phyloP scores from a whole-genome alignment of 2,888 invertebrate genomes.

The Alviniconcha strummeri region DNA sequence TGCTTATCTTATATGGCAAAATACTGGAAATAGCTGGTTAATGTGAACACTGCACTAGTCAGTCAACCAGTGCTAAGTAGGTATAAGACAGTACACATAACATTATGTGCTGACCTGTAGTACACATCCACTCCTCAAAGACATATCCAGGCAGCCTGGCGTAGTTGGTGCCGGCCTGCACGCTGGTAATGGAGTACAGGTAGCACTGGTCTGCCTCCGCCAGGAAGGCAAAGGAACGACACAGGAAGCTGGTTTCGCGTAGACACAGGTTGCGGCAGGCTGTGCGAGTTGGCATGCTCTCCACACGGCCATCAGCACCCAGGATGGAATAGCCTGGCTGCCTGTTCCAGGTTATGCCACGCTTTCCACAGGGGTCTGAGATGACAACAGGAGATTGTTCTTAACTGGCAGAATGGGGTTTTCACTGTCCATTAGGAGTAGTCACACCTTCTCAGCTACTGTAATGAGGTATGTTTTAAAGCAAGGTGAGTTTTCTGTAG shows the following conservation, averaged over 20 bases:
- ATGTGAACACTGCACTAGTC: no score
- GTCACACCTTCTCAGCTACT: no score
- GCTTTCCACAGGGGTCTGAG: conserved; percentile 53
- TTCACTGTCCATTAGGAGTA: no score
- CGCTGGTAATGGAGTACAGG: conserved; percentile 39
- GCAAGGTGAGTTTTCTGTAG: no score
- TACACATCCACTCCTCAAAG: conserved; percentile 53
- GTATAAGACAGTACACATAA: no score
- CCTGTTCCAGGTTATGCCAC: conserved; percentile 41
- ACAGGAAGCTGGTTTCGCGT: conserved; percentile 48
- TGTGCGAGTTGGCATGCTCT: conserved; percentile 34
- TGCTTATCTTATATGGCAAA: no score
- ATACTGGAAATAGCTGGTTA: no score
- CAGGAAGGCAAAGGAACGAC: conserved; percentile 47
- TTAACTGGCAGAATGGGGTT: no score
- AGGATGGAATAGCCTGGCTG: conserved; percentile 47
- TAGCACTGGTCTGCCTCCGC: conserved; percentile 42
- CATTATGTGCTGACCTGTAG: conserved; percentile 39
- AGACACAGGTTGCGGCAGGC: conserved; percentile 50
- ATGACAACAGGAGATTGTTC: neutral
- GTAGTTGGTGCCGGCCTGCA: conserved; percentile 39
- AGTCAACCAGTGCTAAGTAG: no score
- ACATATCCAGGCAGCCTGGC: conserved; percentile 48
- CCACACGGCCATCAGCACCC: conserved; percentile 32
- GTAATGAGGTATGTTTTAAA: no score